These are phyloP conservation scores for Pecten maximus DNA, from an alignment of 2,888 invertebrate genomes.

Conservation along the genomic window DNA sequence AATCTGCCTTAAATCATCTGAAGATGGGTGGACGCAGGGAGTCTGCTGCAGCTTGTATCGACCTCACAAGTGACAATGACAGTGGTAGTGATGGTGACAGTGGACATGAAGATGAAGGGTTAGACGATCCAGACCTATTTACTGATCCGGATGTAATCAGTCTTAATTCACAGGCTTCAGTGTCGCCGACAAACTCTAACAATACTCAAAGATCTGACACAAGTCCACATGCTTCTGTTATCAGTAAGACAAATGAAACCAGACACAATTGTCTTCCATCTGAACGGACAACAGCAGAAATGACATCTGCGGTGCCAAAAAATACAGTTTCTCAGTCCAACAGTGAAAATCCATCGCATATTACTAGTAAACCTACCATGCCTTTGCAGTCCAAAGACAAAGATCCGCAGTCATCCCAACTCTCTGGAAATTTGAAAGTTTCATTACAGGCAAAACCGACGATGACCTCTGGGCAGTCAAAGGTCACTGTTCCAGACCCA, in stretches of 20 bases:
- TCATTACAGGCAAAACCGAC: not conserved
- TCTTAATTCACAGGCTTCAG: not conserved
- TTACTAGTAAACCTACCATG: not conserved
- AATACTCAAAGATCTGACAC: not conserved
- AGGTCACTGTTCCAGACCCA: conserved; percentile 54
- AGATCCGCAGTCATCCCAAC: not conserved
- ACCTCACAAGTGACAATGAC: not conserved
- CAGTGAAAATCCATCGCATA: not conserved
- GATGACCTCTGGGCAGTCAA: conserved; percentile 45
- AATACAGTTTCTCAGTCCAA: not conserved
- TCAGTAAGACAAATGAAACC: not conserved
- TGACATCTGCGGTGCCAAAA: not conserved
- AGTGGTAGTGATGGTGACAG: not conserved
- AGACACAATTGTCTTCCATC: not conserved
- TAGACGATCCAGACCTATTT: not conserved
- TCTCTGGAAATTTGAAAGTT: not conserved
- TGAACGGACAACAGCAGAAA: not conserved
- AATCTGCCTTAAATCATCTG: not conserved
- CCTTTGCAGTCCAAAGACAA: not conserved
- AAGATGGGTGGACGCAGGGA: conserved; percentile 17
- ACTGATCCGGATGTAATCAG: not conserved
- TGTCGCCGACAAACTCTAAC: not conserved
- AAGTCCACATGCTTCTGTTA: not conserved
- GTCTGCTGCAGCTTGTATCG: not conserved
- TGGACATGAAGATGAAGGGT: not conserved